Percentiles rank a stretch among this genome's conserved stretches.
These are phyloP conservation scores for Neocrepidodera transversa DNA, from an alignment of 2,888 invertebrate genomes.

Conservation along the genomic window DNA sequence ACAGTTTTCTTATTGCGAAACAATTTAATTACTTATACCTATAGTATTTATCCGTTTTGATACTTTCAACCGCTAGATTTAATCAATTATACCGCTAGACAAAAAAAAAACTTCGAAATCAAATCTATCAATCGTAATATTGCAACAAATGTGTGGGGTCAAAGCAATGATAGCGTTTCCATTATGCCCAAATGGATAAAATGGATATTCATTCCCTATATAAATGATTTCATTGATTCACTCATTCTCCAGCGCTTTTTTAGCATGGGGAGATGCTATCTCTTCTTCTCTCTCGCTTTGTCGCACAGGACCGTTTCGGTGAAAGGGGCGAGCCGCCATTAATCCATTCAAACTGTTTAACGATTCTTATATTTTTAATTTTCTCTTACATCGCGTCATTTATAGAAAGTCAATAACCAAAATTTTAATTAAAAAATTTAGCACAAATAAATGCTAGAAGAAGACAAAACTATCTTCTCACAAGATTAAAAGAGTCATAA, in stretches of 20 bases:
- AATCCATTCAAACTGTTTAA: no score
- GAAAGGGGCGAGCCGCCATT: background rate
- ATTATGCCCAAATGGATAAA: conserved; percentile 53
- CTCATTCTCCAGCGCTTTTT: conserved; percentile 44
- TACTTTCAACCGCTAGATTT: conserved; percentile 26
- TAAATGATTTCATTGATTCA: conserved; percentile 48
- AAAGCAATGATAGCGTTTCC: conserved; percentile 47
- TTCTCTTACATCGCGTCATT: no score
- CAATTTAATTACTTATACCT: no score
- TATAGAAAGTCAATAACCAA: no score
- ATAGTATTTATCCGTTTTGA: no score
- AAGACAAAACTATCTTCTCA: no score
- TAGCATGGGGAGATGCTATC: conserved; percentile 54
- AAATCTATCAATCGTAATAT: conserved; percentile 42
- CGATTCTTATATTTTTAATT: no score
- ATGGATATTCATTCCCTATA: conserved; percentile 54
- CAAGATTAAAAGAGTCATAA: no score
- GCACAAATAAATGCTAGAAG: no score
- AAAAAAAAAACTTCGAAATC: conserved; percentile 27
- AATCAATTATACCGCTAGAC: conserved; percentile 27
- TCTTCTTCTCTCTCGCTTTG: conserved; percentile 29
- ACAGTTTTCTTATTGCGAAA: no score
- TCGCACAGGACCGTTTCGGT: conserved; percentile 35
- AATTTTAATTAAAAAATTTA: no score
- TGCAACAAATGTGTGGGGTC: conserved; percentile 48